Conservation (phyloP, 2,797 vertebrate species). For the Cuniculus paca region DNA sequence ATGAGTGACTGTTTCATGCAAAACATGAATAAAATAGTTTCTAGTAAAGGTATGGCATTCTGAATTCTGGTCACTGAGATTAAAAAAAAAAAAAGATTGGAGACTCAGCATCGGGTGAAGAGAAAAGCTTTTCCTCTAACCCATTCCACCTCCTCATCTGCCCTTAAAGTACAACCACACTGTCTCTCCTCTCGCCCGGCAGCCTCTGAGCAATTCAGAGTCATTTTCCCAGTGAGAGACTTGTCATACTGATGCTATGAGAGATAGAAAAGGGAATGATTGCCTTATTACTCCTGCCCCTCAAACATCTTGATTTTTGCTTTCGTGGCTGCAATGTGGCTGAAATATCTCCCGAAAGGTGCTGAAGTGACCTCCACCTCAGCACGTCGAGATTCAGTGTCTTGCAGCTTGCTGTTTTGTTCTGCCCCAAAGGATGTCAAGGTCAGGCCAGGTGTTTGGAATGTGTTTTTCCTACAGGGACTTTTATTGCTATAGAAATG, state of each 20-base stretch:
- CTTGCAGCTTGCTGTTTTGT: conserved; percentile 57
- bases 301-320: conserved; percentile 52
- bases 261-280: conserved; percentile 68
- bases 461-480: conserved; percentile 43
- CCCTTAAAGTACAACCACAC: conserved; percentile 29
- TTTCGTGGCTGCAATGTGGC: conserved; percentile 33
- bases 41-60: background rate
- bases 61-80: conserved; percentile 55
- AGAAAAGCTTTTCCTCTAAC: conserved; percentile 49
- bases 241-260: conserved; percentile 68
- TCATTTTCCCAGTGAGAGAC: conserved; percentile 79
- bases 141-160: conserved; percentile 40
- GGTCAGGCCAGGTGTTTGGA: background rate
- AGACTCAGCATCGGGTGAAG: conserved; percentile 7
- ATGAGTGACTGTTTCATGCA: background rate
- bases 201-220: conserved; percentile 65
- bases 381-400: accelerated
- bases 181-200: conserved; percentile 49
- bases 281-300: conserved; percentile 52
- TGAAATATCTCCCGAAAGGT: conserved; percentile 66
- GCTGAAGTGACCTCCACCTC: conserved; percentile 56
- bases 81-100: background rate
- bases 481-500: background rate
- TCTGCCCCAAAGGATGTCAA: conserved; percentile 63
- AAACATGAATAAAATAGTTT: conserved; percentile 14